Evolutionary conservation across 1,140 invertebrate genomes (phyloP).

Genomic region (Drosophila ohnishii): DNA sequence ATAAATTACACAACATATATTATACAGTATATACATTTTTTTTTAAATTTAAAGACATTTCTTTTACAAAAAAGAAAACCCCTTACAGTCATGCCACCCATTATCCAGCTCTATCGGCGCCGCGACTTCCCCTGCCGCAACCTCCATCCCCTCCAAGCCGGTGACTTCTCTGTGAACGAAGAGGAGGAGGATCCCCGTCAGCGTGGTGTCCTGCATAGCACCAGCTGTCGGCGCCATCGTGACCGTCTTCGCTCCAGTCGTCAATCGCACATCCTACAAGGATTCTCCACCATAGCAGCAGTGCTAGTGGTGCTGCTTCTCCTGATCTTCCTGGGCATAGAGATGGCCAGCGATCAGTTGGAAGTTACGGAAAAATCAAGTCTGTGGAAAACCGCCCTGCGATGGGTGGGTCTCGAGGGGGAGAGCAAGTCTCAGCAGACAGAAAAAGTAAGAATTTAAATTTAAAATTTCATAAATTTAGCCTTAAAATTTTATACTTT

Average conservation of each 20-base stretch:
- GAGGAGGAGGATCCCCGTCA: constrained; percentile 42
- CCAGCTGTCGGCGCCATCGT: constrained; percentile 32
- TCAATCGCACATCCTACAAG: constrained; percentile 33
- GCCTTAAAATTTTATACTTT: background rate
- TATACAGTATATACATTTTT: background rate
- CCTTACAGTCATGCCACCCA: background rate
- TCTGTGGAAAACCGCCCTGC: background rate
- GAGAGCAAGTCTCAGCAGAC: background rate
- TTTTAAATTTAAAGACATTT: background rate
- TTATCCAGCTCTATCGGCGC: background rate
- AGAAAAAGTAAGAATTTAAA: background rate
- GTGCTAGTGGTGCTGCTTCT: constrained; percentile 18
- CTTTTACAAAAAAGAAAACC: background rate
- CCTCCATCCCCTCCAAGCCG: background rate
- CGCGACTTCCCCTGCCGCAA: background rate
- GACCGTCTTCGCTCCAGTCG: constrained; percentile 27
- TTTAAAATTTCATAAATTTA: background rate
- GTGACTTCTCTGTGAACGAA: constrained; percentile 5
- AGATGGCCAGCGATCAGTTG: constrained; percentile 21
- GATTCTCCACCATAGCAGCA: constrained; percentile 25
- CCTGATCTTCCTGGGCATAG: constrained; percentile 32
- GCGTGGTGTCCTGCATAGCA: constrained; percentile 40
- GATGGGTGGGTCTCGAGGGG: background rate
- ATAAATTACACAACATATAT: background rate
- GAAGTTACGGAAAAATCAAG: background rate